phyloP scores from a whole-genome alignment of 2,113 vertebrate genomes.

The Rhea pennata region DNA sequence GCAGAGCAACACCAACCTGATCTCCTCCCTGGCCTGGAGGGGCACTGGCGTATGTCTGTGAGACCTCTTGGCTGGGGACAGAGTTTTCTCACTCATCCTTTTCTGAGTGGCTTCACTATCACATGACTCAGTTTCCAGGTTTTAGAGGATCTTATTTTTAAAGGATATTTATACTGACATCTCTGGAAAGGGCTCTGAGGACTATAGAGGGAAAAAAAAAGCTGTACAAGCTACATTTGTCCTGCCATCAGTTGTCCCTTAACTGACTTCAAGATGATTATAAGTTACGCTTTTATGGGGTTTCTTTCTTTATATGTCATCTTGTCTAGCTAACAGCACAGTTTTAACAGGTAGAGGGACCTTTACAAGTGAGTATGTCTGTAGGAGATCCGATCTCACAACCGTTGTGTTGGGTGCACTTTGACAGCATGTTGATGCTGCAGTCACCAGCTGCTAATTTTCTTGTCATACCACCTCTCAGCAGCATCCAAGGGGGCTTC shows the following conservation, averaged over 20 bases:
- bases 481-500: background rate
- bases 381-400: background rate
- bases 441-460: background rate
- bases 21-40: background rate
- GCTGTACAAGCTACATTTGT: background rate
- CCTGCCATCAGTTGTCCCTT: fast-evolving
- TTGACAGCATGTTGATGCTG: background rate
- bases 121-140: background rate
- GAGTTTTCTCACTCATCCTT: background rate
- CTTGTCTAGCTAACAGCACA: background rate
- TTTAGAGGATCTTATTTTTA: background rate
- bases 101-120: background rate
- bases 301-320: background rate
- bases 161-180: background rate
- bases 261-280: background rate
- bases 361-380: background rate
- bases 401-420: fast-evolving
- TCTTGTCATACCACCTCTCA: background rate
- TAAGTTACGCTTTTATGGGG: background rate
- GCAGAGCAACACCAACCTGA: background rate
- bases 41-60: fast-evolving
- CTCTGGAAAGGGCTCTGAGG: background rate
- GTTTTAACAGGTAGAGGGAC: background rate
- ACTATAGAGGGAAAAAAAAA: background rate
- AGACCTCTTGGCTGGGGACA: background rate